Conservation (phyloP, 64 coral and sea anemone genomes). For the Stichodactyla mertensii region DNA sequence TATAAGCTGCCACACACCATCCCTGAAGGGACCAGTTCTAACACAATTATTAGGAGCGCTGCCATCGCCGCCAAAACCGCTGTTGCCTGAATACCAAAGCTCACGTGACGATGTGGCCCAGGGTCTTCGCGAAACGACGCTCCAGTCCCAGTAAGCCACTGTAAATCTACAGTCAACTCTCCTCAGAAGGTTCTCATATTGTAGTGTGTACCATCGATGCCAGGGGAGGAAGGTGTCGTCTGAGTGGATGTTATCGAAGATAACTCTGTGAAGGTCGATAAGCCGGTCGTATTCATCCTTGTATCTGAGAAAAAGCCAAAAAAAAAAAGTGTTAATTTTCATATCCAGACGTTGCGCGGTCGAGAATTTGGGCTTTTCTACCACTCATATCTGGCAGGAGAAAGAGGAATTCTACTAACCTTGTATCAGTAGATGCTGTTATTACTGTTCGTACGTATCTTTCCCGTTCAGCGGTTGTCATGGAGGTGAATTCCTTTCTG, state of each 20-base stretch:
- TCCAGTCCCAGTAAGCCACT: slow-evolving; percentile 63
- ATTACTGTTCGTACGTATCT: slow-evolving; percentile 36
- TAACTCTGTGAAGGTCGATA: not conserved
- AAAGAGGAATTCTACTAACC: not conserved
- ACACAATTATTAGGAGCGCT: not conserved
- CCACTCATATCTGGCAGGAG: too few species aligned
- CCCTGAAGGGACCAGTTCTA: slow-evolving; percentile 36
- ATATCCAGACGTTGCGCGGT: too few species aligned
- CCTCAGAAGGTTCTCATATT: slow-evolving; percentile 52
- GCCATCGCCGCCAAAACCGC: slow-evolving; percentile 50
- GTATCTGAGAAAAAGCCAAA: not conserved
- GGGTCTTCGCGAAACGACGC: slow-evolving; percentile 11
- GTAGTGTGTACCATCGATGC: slow-evolving; percentile 53
- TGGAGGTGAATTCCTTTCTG: slow-evolving; percentile 9
- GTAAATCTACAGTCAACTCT: slow-evolving; percentile 51
- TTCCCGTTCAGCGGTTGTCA: not conserved
- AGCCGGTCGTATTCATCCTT: not conserved
- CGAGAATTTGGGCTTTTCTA: too few species aligned
- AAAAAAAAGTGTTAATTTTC: not conserved
- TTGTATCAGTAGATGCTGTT: slow-evolving; percentile 38
- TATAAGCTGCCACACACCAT: slow-evolving; percentile 12
- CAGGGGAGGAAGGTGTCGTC: slow-evolving; percentile 17
- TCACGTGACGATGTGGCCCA: not conserved
- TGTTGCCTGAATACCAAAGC: slow-evolving; percentile 28
- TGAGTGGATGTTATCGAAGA: not conserved